Conservation (phyloP, 92 coral and sea anemone species). For the Parazoanthus swiftii region DNA sequence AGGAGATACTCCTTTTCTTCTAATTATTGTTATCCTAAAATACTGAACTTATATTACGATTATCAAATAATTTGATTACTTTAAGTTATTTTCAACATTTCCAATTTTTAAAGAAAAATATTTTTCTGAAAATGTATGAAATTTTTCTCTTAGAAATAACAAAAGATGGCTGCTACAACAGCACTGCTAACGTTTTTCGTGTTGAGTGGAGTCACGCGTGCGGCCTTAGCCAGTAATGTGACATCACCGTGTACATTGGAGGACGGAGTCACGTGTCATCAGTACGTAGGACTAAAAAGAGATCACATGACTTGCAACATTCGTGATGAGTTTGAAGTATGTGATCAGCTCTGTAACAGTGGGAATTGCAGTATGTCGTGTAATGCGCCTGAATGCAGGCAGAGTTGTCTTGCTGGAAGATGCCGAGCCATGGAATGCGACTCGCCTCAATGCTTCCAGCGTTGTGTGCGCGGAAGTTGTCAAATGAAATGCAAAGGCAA, state of each 20-base stretch:
- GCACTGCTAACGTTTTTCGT: background rate
- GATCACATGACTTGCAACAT: slow-evolving; percentile 40
- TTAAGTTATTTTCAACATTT: no score
- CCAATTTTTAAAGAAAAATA: no score
- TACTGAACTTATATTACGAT: no score
- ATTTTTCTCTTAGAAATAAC: background rate
- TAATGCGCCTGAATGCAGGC: slow-evolving; percentile 69
- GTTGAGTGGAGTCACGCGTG: slow-evolving; percentile 2
- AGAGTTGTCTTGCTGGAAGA: slow-evolving; percentile 75
- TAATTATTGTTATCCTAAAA: no score
- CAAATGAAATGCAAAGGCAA: slow-evolving; percentile 72
- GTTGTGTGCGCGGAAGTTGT: slow-evolving; percentile 76
- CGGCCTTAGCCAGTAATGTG: background rate
- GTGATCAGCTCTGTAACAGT: slow-evolving; percentile 80
- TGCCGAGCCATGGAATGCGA: slow-evolving; percentile 60
- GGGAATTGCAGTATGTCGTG: slow-evolving; percentile 68
- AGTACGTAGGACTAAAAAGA: slow-evolving; percentile 42
- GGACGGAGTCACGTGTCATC: slow-evolving; percentile 47
- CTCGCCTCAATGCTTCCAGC: slow-evolving; percentile 62
- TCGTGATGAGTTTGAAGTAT: slow-evolving; percentile 15
- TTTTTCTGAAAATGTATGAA: no score
- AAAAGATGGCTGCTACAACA: background rate
- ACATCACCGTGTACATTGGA: slow-evolving; percentile 20
- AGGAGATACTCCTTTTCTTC: no score
- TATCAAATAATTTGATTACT: no score